phyloP scores from a whole-genome alignment of 2,888 invertebrate species.

The Liopterus haemorrhoidalis region DNA sequence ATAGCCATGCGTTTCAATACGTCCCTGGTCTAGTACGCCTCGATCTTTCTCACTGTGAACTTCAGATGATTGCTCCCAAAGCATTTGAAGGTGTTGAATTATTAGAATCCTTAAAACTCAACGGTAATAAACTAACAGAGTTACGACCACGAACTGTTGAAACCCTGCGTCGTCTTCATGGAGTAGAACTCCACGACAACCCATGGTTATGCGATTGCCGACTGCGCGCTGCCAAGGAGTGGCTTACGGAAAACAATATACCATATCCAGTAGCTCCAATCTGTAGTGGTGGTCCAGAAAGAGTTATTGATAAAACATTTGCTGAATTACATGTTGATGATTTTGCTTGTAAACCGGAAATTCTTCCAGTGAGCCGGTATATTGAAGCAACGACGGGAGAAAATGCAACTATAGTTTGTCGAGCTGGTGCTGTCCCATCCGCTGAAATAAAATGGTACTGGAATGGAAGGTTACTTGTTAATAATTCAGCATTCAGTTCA shows the following conservation, averaged over 20 bases:
- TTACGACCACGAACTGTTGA: slow-evolving; percentile 68
- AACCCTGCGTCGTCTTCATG: slow-evolving; percentile 66
- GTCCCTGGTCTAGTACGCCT: slow-evolving; percentile 74
- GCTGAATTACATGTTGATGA: slow-evolving; percentile 72
- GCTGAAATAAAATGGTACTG: slow-evolving; percentile 82
- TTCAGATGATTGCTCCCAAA: slow-evolving; percentile 68
- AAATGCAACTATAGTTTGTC: slow-evolving; percentile 78
- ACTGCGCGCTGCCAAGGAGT: slow-evolving; percentile 71
- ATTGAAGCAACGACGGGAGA: slow-evolving; percentile 75
- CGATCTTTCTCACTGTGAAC: slow-evolving; percentile 76
- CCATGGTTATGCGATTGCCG: slow-evolving; percentile 87
- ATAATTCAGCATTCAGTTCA: slow-evolving; percentile 71
- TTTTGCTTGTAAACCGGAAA: slow-evolving; percentile 80
- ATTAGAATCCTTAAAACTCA: slow-evolving; percentile 72
- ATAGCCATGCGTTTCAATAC: slow-evolving; percentile 65
- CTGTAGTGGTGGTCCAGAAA: slow-evolving; percentile 66
- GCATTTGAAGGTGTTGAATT: slow-evolving; percentile 72
- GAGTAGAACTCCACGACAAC: slow-evolving; percentile 78
- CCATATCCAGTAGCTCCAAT: slow-evolving; percentile 72
- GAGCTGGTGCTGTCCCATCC: slow-evolving; percentile 73
- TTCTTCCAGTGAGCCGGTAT: slow-evolving; percentile 66
- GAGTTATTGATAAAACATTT: slow-evolving; percentile 66
- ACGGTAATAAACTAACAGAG: slow-evolving; percentile 72
- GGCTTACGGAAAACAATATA: slow-evolving; percentile 72
- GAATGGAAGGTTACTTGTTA: slow-evolving; percentile 71